Evolutionary conservation across 2,797 vertebrate genomes (phyloP), one percentile per base, ranked within the genome.

Genomic region (Xenentodon cancila): DNA sequence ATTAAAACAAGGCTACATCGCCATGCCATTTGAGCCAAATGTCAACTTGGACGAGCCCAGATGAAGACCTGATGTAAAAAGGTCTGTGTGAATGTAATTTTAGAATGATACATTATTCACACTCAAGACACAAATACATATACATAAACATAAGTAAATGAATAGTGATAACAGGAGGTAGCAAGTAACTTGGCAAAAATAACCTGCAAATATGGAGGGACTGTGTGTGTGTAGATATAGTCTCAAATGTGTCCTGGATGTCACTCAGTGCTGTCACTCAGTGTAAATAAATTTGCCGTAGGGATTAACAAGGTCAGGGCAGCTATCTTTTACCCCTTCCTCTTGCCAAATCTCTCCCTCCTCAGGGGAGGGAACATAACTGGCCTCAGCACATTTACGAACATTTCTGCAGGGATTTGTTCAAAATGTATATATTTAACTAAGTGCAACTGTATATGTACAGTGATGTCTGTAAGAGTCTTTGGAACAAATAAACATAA

Each of bases 201-300:
- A 59, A 77, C 77, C 74, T 80, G 63, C 25, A 68, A 71, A 67
- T 59, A 58, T 44, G 9, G 32, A 17, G 56, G 64, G 53, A 32
- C 55, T 9, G 20, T 47, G 21, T 52, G 53, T 79, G 53, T 46
- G 47, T 61, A 40, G 54, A 63, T 79, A 45, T 7, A 27, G 53
- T 50, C 47, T 74, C 63, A 47, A 48, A 56, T 71, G 63, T 46
- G 57, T 22, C 48, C 50, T 58, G 64, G 51, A 74, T 82, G 76
- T 73, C 81, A 75, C 71, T 58, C 71, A 53, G 59, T 12, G 42
- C 88, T 82, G 78, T 82, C 82, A 81, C 52, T 84, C 79, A 79
- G 65, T 73, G 80, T 71, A 76, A 68, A 81, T 79, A 69, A 82
- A 77, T 60, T 68, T 46, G 25, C 71, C 71, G 40, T 61, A 71